These are phyloP conservation scores for Elgaria multicarinata DNA, from an alignment of 2,113 vertebrate species.

Conservation along the genomic window DNA sequence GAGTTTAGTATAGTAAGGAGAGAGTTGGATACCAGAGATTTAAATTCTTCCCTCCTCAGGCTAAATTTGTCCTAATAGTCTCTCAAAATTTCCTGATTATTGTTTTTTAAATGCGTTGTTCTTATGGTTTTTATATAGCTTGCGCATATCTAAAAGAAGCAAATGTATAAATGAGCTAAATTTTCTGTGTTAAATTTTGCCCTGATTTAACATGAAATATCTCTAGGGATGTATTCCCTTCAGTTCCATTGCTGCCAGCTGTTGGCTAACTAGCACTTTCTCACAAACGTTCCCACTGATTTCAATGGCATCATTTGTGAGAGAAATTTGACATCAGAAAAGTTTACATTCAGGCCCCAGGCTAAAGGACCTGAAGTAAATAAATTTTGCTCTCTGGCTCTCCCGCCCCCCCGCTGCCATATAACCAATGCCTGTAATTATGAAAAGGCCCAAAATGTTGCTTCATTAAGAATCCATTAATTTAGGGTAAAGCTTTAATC, in stretches of 20 bases:
- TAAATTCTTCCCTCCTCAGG: too few species aligned
- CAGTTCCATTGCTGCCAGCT: background rate
- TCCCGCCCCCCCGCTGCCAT: background rate
- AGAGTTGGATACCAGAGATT: background rate
- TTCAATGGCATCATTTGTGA: constrained; percentile 8
- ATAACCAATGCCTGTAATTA: constrained; percentile 6
- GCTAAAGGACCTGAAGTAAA: background rate
- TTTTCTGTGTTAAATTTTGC: background rate
- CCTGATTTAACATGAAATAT: background rate
- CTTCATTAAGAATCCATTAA: constrained; percentile 5
- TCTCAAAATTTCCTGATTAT: background rate
- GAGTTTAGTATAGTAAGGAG: background rate
- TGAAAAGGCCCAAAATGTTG: background rate
- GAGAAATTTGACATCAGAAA: background rate
- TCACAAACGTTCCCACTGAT: background rate
- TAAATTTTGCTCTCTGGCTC: background rate
- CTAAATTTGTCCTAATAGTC: background rate
- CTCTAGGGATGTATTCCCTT: background rate
- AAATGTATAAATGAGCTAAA: background rate
- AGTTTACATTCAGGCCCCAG: background rate
- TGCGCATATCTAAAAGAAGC: background rate
- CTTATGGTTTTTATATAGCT: background rate
- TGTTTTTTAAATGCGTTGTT: background rate
- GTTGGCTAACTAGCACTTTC: constrained; percentile 1
- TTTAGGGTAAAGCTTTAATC: background rate